These are phyloP conservation scores for Boleophthalmus pectinirostris DNA, from an alignment of 2,113 vertebrate species.

Conservation along the genomic window DNA sequence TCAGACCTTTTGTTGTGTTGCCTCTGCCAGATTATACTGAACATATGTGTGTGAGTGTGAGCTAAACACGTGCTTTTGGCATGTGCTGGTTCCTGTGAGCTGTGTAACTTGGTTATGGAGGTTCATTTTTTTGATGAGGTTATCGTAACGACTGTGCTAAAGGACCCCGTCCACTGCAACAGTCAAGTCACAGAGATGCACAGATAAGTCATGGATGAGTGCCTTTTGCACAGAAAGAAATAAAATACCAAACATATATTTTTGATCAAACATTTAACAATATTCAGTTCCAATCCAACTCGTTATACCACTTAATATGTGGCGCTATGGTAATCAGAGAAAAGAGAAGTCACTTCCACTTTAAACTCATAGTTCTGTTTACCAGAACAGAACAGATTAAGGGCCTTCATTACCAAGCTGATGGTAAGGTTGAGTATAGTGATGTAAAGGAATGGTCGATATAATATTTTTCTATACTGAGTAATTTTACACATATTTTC, in stretches of 20 bases:
- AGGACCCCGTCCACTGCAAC: background rate
- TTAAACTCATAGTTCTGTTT: too few species aligned
- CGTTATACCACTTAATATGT: background rate
- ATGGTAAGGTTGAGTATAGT: too few species aligned
- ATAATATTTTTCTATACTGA: too few species aligned
- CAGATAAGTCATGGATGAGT: background rate
- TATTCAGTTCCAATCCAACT: background rate
- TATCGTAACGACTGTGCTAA: background rate
- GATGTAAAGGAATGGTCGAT: too few species aligned
- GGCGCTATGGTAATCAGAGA: background rate
- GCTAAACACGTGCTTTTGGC: constrained; percentile 36
- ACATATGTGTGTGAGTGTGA: constrained; percentile 5
- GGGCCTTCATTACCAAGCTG: too few species aligned
- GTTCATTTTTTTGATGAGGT: constrained; percentile 2
- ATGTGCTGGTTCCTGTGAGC: constrained; percentile 21
- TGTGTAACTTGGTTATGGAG: background rate
- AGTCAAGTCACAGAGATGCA: background rate
- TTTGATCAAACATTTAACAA: too few species aligned
- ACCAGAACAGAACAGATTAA: too few species aligned
- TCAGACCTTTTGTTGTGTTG: too few species aligned
- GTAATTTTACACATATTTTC: too few species aligned
- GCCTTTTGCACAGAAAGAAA: background rate
- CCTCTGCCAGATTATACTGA: constrained; percentile 14
- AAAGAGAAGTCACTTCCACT: too few species aligned
- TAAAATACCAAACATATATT: background rate